Evolutionary conservation across 2,888 invertebrate genomes (phyloP), one percentile per base, ranked within the genome.

Genomic region (Pachydiplax longipennis): DNA sequence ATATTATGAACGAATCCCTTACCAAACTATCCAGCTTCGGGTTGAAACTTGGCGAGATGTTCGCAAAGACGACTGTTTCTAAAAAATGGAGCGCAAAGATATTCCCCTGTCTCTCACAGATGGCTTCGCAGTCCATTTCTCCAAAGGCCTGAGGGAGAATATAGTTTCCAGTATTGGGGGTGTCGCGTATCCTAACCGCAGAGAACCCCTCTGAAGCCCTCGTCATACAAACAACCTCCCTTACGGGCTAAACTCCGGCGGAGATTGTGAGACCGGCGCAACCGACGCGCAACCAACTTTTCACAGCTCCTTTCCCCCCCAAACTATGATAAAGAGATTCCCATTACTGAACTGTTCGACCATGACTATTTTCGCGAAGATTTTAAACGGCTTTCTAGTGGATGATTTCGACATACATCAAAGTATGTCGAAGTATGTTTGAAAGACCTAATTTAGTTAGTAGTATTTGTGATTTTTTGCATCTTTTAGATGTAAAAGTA

Each of bases 81-180:
- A 35, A 87, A 87, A 87, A 83, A 87, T 65, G 61, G 61, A 61
- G 37, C 58, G n/a, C 87, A n/a, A 40, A 61, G 37, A 87, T 61
- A 22, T 10, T 65, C 37, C 37, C 37, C 37, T 37, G 65, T 65
- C 61, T 58, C 61, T 37, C 61, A 61, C 87, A 87, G 87, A 87
- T 87, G 61, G 87, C 87, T 58, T 58, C 73, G 13, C 31, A 73
- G 73, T 35, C 83, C 83, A 87, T 65, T 87, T 37, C 61, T 35
- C 87, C 58, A n/a, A 87, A 87, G 87, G 40, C 87, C 87, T 40
- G 10, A 25, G 87, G 87, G 87, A n/a, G 35, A 48, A 35, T 31
- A 35, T 35, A 83, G 58, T 83, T 83, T 58, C 83, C 83, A 83
- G 53, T 58, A 83, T 53, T 53, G 83, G 31, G 53, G 35, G 25